A percentile compares a stretch with the other conserved stretches of the same genome.
These are phyloP conservation scores for Allygus modestus DNA, from an alignment of 2,888 invertebrate genomes.

Conservation along the genomic window DNA sequence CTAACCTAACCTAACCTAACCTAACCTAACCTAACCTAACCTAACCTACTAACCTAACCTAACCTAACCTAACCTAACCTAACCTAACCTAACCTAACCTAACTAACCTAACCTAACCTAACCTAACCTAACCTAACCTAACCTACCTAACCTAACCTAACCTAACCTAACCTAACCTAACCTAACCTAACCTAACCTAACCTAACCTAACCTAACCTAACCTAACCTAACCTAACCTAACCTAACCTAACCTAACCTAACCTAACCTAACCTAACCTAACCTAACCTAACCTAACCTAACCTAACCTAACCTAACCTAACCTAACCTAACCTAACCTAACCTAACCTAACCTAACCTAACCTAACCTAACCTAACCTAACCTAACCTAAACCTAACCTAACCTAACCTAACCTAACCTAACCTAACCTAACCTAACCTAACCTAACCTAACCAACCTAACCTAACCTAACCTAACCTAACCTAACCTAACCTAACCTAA, in stretches of 20 bases:
- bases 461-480: conserved; percentile 63
- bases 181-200: conserved; percentile 60
- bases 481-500: conserved; percentile 65
- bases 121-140: conserved; percentile 69
- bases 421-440: conserved; percentile 57
- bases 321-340: conserved; percentile 63
- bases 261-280: conserved; percentile 57
- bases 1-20: conserved; percentile 54
- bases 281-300: conserved; percentile 62
- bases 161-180: conserved; percentile 46
- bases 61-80: conserved; percentile 70
- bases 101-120: conserved; percentile 69
- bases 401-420: conserved; percentile 61
- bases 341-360: conserved; percentile 64
- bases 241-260: conserved; percentile 14
- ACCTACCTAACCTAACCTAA: conserved; percentile 69
- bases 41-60: conserved; percentile 61
- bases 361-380: conserved; percentile 66
- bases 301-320: conserved; percentile 60
- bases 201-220: conserved; percentile 37
- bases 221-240: conserved; percentile 46
- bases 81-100: conserved; percentile 70
- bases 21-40: conserved; percentile 62
- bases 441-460: conserved; percentile 63
- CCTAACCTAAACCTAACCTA: conserved; percentile 66